Base-by-base conservation (phyloP, 1,140 invertebrate species). In the Drosophila sp. region DNA sequence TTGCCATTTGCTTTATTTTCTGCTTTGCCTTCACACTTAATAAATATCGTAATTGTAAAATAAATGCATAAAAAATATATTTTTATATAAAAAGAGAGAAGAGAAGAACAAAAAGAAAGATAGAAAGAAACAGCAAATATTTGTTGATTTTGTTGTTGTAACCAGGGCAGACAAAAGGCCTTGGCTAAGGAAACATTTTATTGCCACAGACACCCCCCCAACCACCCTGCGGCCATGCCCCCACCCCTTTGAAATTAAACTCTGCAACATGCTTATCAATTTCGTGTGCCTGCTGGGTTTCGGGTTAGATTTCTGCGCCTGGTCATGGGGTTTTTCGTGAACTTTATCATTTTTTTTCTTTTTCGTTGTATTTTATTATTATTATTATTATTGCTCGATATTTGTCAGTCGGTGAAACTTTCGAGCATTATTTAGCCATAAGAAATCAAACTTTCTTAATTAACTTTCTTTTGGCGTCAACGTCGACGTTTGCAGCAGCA, bases 401-500 rank as follows among this genome's bases (percentile, higher is more conserved):
- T 67, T 73, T 76, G 32, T 30, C 50, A 17, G 33, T 60, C 68
- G 79, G 75, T 87, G 56, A 86, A 86, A 86, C 76, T 86, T 86
- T 89, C 84, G 67, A 86, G 84, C 83, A 76, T 87, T 86, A 86
- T 86, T 86, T 86, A 87, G 84, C 83, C 79, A 86, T 86, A 86
- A 86, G 83, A 86, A 86, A 86, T 86, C 83, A 86, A 86, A 86
- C 83, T 86, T 86, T 86, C 79, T 86, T 86, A 86, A 86, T 86
- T 86, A 86, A 86, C 83, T 86, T 86, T 86, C 84, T 89, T 79
- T 69, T 79, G 67, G 63, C 74, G 72, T 64, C 76, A 60, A 41
- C 64, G 54, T 47, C 11, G 47, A 50, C 62, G 32, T 62, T 60
- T 38, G 35, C 56, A 33, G 23, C 8, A 40, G 30, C 61, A 17